phyloP scores from a whole-genome alignment of 2,888 invertebrate species.

The Drosophila flavopinicola region DNA sequence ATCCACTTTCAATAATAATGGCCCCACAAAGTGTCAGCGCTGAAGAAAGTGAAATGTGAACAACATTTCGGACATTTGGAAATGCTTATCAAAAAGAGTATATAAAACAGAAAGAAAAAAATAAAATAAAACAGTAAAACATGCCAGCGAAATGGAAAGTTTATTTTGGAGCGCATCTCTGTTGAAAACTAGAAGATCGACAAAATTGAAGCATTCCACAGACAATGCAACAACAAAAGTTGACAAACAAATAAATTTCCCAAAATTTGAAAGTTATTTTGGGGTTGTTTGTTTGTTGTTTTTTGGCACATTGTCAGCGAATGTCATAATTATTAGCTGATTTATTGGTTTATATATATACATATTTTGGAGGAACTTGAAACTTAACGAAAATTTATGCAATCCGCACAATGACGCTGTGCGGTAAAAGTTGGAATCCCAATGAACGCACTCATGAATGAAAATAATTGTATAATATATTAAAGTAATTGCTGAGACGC shows the following conservation, averaged over 20 bases:
- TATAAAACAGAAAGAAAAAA: slow-evolving; percentile 8
- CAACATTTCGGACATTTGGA: slow-evolving; percentile 54
- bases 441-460: slow-evolving; percentile 48
- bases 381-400: slow-evolving; percentile 53
- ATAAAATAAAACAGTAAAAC: slow-evolving; percentile 31
- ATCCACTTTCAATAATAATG: slow-evolving; percentile 73
- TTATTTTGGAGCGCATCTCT: slow-evolving; percentile 46
- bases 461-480: slow-evolving; percentile 59
- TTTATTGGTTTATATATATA: slow-evolving; percentile 19
- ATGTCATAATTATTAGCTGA: slow-evolving; percentile 59
- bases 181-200: slow-evolving; percentile 45
- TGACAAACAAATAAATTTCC: slow-evolving; percentile 31
- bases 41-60: slow-evolving; percentile 75
- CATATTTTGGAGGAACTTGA: slow-evolving; percentile 19
- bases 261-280: slow-evolving; percentile 54
- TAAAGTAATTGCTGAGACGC: slow-evolving; percentile 20
- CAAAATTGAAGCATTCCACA: slow-evolving; percentile 27
- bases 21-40: slow-evolving; percentile 44
- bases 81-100: slow-evolving; percentile 57
- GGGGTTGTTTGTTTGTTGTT: slow-evolving; percentile 23
- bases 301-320: slow-evolving; percentile 16
- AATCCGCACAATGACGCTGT: slow-evolving; percentile 35
- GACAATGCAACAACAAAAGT: slow-evolving; percentile 40
- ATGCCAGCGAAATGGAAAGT: slow-evolving; percentile 70
- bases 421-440: slow-evolving; percentile 9